Base-by-base conservation (phyloP, 2,113 vertebrate species). In the Nycticebus coucang region DNA sequence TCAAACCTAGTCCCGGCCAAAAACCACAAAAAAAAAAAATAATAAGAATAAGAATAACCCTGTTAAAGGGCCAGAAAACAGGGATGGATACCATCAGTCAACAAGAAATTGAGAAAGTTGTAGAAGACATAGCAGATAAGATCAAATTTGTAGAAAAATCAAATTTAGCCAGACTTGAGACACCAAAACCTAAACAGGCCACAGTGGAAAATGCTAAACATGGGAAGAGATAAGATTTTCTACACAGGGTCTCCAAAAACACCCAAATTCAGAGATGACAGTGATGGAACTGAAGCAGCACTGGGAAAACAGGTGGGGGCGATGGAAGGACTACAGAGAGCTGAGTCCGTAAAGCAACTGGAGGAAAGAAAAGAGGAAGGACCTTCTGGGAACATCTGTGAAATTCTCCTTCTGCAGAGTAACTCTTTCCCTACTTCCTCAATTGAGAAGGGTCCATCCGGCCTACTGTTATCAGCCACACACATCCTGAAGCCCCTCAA, bases 321-420 rank as follows among this genome's bases (percentile, higher is more conserved):
- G 18, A 62, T 24, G 17, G 28, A 75, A 86, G 74, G 12, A 19
- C 11, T 28, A 11, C 24, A 10, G 69, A 28, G 0, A 28, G 71
- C 50, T 30, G 66, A 86, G 68, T 53, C n/a, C 50, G 18, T 11
- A 41, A 14, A 7, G 33, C 68, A 45, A 62, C 62, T 22, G 30
- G 37, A 74, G 78, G n/a, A 68, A 89, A 71, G 18, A 87, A 89
- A 77, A 95, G 71, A 85, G 85, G 81, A 95, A 95, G 84, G 15
- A 15, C 66, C 82, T 87, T 77, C 80, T 5, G 4, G 75, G 69
- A 92, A 60, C 45, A 78, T n/a, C 94, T 75, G 45, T 60, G 83
- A 95, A 96, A 45, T n/a, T 59, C 74, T 88, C 86, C 57, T 87
- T 35, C 86, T 95, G 50, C 87, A 87, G 55, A 24, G 50, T 11